These are phyloP conservation scores for Zeus faber DNA, from an alignment of 2,113 vertebrate species.

Conservation along the genomic window DNA sequence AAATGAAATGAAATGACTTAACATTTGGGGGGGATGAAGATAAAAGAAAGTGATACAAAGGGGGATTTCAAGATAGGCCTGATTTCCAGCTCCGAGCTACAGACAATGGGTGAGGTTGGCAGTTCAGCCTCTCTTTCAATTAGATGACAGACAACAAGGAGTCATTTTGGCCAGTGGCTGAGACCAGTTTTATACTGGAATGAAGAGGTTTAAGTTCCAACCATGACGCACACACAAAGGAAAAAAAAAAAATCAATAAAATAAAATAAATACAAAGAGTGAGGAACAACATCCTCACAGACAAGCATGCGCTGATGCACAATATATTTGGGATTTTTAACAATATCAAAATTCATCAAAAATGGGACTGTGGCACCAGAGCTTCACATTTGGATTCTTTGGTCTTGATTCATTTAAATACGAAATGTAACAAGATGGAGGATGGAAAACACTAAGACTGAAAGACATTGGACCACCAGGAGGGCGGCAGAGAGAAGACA, in stretches of 20 bases:
- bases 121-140: neutral
- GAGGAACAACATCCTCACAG: neutral
- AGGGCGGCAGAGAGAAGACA: slow-evolving; percentile 39
- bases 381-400: neutral
- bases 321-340: neutral
- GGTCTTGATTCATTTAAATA: slow-evolving; percentile 20
- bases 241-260: slow-evolving; percentile 4
- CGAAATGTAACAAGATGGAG: slow-evolving; percentile 55
- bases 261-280: neutral
- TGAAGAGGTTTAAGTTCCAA: neutral
- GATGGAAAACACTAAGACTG: slow-evolving; percentile 38
- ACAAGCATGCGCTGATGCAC: slow-evolving; percentile 14
- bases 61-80: neutral
- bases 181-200: slow-evolving; percentile 1
- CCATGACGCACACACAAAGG: neutral
- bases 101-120: neutral
- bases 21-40: slow-evolving; percentile 25
- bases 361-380: neutral
- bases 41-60: neutral
- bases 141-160: neutral
- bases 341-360: neutral
- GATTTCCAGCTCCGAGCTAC: neutral
- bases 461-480: slow-evolving; percentile 29
- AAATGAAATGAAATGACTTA: slow-evolving; percentile 37
- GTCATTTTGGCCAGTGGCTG: neutral